Conservation (phyloP, 2,113 vertebrate species). For the Nycticryphes semicollaris region DNA sequence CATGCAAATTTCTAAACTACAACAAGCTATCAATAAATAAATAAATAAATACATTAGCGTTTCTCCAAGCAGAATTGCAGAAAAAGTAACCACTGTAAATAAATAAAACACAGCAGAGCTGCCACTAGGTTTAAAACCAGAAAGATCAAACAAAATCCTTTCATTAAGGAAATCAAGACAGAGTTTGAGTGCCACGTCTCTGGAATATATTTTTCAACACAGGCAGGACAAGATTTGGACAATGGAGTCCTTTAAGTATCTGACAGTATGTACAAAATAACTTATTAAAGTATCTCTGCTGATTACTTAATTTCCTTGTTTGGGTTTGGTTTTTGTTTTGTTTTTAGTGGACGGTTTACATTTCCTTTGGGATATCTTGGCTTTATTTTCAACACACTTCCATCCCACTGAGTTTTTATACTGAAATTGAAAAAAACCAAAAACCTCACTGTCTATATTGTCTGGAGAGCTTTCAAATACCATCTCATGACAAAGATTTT, state of each 20-base stretch:
- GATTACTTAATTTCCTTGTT: neutral
- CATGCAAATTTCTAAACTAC: neutral
- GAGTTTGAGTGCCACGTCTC: neutral
- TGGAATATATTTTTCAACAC: neutral
- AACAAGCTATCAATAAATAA: neutral
- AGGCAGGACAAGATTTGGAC: neutral
- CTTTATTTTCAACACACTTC: neutral
- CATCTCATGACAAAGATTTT: neutral
- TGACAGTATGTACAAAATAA: neutral
- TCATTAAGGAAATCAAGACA: neutral
- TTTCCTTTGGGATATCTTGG: neutral
- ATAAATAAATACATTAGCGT: neutral
- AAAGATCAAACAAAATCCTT: neutral
- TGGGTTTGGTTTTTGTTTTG: neutral
- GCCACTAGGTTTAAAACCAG: neutral
- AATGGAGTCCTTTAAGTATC: neutral
- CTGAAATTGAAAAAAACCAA: neutral
- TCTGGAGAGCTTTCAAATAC: neutral
- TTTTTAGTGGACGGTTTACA: neutral
- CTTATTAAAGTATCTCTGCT: neutral
- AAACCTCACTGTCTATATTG: neutral
- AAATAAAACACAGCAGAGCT: neutral
- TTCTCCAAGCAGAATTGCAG: neutral
- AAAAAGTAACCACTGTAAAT: neutral
- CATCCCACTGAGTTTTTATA: neutral